Percentiles rank a stretch among this genome's conserved stretches.
phyloP scores from a whole-genome alignment of 1,140 invertebrate genomes.

The Venustaconcha ellipsiformis region DNA sequence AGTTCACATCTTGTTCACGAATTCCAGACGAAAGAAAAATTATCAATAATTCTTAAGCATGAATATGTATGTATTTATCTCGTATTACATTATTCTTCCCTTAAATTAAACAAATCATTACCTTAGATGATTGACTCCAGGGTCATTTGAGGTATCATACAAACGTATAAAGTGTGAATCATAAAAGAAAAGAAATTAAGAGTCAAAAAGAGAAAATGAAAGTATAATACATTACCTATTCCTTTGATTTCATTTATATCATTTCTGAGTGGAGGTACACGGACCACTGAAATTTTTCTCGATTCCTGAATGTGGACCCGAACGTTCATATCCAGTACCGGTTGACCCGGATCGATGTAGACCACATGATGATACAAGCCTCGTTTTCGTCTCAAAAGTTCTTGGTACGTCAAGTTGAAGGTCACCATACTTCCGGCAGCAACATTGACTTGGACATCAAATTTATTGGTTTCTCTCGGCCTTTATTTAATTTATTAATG shows the following conservation, averaged over 20 bases:
- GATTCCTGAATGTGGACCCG: constrained; percentile 36
- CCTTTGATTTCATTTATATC: constrained; percentile 2
- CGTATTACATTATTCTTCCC: too few relatives aligned
- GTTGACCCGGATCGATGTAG: constrained; percentile 51
- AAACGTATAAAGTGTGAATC: too few relatives aligned
- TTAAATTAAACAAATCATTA: too few relatives aligned
- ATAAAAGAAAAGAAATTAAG: too few relatives aligned
- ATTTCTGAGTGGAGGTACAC: constrained; percentile 28
- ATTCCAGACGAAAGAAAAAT: too few relatives aligned
- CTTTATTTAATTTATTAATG: constrained; percentile 12
- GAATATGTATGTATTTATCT: too few relatives aligned
- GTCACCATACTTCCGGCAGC: constrained; percentile 47
- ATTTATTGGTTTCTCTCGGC: constrained; percentile 54
- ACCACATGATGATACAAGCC: constrained; percentile 52
- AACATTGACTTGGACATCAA: constrained; percentile 56
- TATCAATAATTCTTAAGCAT: too few relatives aligned
- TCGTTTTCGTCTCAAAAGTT: constrained; percentile 44
- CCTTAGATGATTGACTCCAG: too few relatives aligned
- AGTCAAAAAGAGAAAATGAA: too few relatives aligned
- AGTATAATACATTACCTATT: too few relatives aligned
- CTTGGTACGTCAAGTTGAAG: constrained; percentile 56
- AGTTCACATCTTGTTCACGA: too few relatives aligned
- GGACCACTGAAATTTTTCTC: constrained; percentile 20
- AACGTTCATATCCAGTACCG: constrained; percentile 44
- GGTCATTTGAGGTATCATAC: too few relatives aligned